phyloP scores from a whole-genome alignment of 2,113 vertebrate genomes.

The Todiramphus chloris region DNA sequence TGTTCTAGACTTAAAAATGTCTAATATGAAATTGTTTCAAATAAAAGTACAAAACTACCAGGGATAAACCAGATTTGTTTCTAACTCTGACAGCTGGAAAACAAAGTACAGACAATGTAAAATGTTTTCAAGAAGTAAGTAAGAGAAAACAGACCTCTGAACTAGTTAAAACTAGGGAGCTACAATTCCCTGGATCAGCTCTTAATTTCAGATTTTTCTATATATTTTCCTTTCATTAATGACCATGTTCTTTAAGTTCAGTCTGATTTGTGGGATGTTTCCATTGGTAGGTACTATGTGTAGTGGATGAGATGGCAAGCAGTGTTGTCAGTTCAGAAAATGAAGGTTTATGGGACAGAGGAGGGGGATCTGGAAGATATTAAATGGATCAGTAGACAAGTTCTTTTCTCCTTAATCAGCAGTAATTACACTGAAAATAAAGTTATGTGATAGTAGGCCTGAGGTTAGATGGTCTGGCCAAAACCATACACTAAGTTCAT shows the following conservation, averaged over 20 bases:
- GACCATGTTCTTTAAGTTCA: constrained; percentile 19
- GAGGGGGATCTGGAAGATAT: background rate
- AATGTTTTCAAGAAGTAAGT: constrained; percentile 39
- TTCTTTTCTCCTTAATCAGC: constrained; percentile 1
- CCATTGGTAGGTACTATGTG: background rate
- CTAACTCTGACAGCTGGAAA: constrained; percentile 51
- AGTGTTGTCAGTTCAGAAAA: constrained; percentile 37
- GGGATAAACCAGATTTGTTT: constrained; percentile 43
- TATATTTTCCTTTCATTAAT: constrained; percentile 46
- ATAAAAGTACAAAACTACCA: constrained; percentile 37
- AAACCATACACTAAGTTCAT: background rate
- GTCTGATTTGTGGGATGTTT: constrained; percentile 28
- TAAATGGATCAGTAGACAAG: background rate
- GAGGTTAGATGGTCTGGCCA: background rate
- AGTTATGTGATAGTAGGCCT: background rate
- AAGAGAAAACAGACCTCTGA: constrained; percentile 39
- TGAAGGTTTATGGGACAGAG: background rate
- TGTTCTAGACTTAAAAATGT: constrained; percentile 52
- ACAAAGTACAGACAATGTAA: background rate
- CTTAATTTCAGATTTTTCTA: constrained; percentile 23
- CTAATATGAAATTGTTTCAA: constrained; percentile 62
- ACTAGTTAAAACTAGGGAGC: background rate
- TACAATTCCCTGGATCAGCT: background rate
- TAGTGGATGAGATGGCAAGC: constrained; percentile 33
- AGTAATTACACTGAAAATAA: background rate